Percentiles rank a stretch among this genome's conserved stretches.
Evolutionary conservation across 2,797 vertebrate species (phyloP).

Genomic region (Peromyscus aztecus): DNA sequence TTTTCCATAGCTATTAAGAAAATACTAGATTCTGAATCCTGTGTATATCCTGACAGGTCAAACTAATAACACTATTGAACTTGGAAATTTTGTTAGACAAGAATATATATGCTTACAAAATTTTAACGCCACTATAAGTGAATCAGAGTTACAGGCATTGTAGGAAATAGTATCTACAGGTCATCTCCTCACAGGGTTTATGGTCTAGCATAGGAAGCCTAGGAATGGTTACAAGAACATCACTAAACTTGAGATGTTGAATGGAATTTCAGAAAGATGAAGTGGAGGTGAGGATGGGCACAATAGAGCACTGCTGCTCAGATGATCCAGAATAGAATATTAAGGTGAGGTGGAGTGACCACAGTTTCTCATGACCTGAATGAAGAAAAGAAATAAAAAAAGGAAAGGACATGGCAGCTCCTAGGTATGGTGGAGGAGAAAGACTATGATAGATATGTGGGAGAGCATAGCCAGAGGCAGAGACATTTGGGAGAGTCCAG

Average conservation of each 20-base stretch:
- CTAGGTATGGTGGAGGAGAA: not conserved
- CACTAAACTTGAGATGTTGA: not conserved
- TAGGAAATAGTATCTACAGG: not conserved
- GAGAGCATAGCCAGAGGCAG: not conserved
- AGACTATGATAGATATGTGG: not conserved
- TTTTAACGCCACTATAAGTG: not conserved
- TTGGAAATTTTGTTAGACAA: not conserved
- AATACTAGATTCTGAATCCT: not conserved
- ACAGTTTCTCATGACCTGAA: not conserved
- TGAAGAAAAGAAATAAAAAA: not conserved
- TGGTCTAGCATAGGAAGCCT: not conserved
- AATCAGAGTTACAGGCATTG: not conserved
- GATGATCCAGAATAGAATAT: not conserved
- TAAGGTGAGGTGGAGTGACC: too few relatives aligned
- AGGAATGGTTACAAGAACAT: not conserved
- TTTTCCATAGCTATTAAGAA: not conserved
- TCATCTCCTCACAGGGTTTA: not conserved
- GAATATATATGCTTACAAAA: not conserved
- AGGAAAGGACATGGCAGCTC: not conserved
- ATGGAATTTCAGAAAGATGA: not conserved
- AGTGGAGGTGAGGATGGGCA: not conserved
- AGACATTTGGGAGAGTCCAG: not conserved
- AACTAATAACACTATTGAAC: not conserved
- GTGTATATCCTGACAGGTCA: not conserved
- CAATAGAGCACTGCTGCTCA: not conserved